Evolutionary conservation across 2,797 vertebrate genomes (phyloP), one percentile per base, ranked within the genome.

Genomic region (Microchirus variegatus): DNA sequence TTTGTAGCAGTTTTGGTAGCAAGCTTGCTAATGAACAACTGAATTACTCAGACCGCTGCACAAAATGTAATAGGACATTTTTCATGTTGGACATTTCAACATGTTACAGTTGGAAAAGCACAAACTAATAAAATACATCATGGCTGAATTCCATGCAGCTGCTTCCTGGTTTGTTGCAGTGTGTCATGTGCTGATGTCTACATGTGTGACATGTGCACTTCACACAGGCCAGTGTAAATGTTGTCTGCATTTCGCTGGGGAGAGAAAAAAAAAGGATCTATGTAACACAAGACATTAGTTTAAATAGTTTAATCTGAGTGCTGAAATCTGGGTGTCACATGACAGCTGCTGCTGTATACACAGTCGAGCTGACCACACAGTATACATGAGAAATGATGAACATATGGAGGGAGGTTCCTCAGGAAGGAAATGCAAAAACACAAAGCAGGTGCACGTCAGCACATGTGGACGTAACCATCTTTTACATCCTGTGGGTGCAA

Each of bases 281-380:
- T 42, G n/a, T 62, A 53, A 64, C 67, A 60, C 58, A 31, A 71
- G 56, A 45, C 31, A 44, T 36, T 67, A 3, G 31, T 31, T 31
- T 51, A 26, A 31, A 13, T 53, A 18, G 45, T 36, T 59, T 65
- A 15, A 26, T 73, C 65, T 19, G n/a, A 1, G 41, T 13, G 63
- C 63, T 68, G 61, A 68, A 72, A 69, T 54, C 40, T 51, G 54
- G 36, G 19, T 70, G 78, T 77, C 62, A 67, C 55, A 59, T 37
- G 53, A 73, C 70, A 79, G 76, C 76, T 78, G 78, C 67, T 59
- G 10, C n/a, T 72, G 73, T 70, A 47, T 78, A 77, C 17, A 71
- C 62, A 77, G 38, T 0, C 10, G 16, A 62, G 64, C 54, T 65
- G 78, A 79, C 78, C 73, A 58, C 70, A 71, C 67, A 57, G 61